Conservation (phyloP, 2,797 vertebrate species). For the Otolemur crassicaudatus region DNA sequence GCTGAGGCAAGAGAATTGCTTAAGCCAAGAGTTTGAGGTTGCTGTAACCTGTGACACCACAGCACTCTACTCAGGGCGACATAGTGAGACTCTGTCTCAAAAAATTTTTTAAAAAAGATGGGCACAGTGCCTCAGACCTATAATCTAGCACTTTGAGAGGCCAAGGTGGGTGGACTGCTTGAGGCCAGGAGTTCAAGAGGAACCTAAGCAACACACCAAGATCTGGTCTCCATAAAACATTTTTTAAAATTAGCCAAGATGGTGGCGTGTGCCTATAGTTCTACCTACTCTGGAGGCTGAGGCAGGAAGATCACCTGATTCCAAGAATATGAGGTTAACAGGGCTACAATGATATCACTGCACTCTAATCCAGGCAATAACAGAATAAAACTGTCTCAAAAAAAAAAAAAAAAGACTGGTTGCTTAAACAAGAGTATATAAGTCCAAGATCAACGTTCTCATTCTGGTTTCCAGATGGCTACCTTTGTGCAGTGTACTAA, state of each 20-base stretch:
- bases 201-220: background rate
- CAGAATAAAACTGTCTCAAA: background rate
- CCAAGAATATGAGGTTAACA: background rate
- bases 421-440: constrained; percentile 51
- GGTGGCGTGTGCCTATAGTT: background rate
- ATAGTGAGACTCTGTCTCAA: too few relatives aligned
- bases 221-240: background rate
- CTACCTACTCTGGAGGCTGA: background rate
- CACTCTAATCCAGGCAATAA: background rate
- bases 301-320: background rate
- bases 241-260: background rate
- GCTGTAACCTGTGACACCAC: too few relatives aligned
- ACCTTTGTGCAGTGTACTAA: background rate
- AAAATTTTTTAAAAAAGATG: too few relatives aligned
- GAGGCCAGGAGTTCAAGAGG: background rate
- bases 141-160: background rate
- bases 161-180: background rate
- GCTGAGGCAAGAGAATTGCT: too few relatives aligned
- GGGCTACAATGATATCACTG: background rate
- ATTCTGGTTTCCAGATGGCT: background rate
- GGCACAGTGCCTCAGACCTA: background rate
- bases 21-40: too few relatives aligned
- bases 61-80: too few relatives aligned
- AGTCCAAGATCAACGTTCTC: constrained; percentile 43
- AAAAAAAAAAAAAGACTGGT: background rate